A percentile compares a stretch with the other conserved stretches of the same genome.
phyloP scores from a whole-genome alignment of 2,797 vertebrate species.

The Syndactyla subalaris region DNA sequence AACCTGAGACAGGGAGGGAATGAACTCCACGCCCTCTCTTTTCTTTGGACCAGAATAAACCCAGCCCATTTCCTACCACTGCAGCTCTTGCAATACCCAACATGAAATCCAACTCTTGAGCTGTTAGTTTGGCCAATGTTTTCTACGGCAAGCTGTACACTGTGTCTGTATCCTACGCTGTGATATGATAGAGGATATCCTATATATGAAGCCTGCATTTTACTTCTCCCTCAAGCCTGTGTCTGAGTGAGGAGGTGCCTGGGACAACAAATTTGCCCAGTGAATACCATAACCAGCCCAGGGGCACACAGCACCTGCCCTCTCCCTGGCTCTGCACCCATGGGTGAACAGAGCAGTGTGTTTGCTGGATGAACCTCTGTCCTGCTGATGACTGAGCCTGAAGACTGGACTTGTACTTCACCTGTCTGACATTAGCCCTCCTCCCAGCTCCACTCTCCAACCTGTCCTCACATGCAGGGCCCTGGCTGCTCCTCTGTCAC shows the following conservation, averaged over 20 bases:
- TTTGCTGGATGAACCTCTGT: not conserved
- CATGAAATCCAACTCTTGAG: not conserved
- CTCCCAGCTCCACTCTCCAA: not conserved
- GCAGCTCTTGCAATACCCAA: not conserved
- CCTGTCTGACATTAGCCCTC: not conserved
- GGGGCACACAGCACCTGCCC: not conserved
- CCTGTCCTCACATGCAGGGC: rapidly evolving
- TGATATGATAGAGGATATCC: not conserved
- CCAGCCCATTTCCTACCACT: not conserved
- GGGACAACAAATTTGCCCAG: not conserved
- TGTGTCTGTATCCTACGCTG: too few species aligned
- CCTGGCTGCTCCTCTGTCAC: not conserved
- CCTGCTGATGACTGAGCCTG: rapidly evolving
- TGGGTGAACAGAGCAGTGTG: not conserved
- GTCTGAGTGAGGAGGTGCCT: not conserved
- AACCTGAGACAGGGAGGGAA: not conserved
- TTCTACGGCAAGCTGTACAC: not conserved
- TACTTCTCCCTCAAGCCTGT: not conserved
- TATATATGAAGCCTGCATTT: not conserved
- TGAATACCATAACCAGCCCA: not conserved
- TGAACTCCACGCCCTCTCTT: not conserved
- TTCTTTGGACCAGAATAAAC: not conserved
- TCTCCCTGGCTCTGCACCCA: not conserved
- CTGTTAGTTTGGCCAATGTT: not conserved
- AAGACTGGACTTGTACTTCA: not conserved